Base-by-base conservation (phyloP, 2,888 invertebrate species). In the Formica aserva region DNA sequence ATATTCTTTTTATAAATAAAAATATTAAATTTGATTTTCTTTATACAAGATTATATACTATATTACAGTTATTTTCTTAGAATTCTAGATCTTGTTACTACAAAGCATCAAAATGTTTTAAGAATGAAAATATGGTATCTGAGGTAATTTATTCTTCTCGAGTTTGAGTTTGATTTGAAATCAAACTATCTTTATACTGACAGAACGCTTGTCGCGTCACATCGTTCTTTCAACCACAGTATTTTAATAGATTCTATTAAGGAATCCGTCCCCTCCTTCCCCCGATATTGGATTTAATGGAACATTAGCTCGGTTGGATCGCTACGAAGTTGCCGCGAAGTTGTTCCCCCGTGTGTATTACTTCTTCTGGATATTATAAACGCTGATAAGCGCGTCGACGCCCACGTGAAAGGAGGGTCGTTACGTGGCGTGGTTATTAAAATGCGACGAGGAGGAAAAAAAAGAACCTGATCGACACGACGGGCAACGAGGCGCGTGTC, bases 401-500 rank as follows among this genome's bases (percentile, higher is more conserved):
- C 88, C 90, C 89, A 88, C 88, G 88, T 83, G 82, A 72, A 69
- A 66, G 75, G 85, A 81, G 85, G 67, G 55, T 74, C 57, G 85
- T 72, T 67, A 69, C 80, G 83, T 80, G 82, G 83, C 83, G 78
- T 82, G 82, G 90, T 93, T 92, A 93, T 93, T 93, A 92, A 93
- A 92, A 93, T 93, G 90, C 91, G 92, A 90, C 87, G 87, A 90
- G 86, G 85, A 85, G 81, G 86, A 85, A 86, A 88, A 52, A 86
- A 86, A 86, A 92, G 75, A 91, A 92, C 92, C 87, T 91, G 91
- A 94, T 93, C 90, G 72, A 72, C 78, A 41, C 38, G 92, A 63
- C 90, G 90, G 87, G 91, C 94, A 94, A 94, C 92, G 92, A 94
- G 94, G 92, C 94, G 92, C 94, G 94, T 94, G 94, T 92, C 94